Evolutionary conservation across 2,888 invertebrate genomes (phyloP).

Genomic region (Ophion slaviceki): DNA sequence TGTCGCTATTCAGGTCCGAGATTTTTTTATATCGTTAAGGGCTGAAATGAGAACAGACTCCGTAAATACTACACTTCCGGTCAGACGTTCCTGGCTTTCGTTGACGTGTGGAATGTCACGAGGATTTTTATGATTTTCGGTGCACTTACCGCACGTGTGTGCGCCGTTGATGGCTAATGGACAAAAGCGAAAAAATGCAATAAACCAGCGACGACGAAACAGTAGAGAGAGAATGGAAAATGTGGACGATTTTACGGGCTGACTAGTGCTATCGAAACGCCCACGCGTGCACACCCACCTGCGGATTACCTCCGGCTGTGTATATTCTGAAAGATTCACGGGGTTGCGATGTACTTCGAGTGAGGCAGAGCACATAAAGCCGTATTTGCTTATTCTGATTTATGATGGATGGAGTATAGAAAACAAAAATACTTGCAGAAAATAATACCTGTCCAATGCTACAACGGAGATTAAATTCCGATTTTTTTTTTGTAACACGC

Average conservation of each 20-base stretch:
- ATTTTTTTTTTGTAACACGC: not conserved
- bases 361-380: not conserved
- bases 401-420: not conserved
- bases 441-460: not conserved
- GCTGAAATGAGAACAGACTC: too few relatives aligned
- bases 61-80: not conserved
- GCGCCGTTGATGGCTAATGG: not conserved
- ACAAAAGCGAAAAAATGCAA: not conserved
- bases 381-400: not conserved
- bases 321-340: not conserved
- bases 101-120: not conserved
- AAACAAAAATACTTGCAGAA: not conserved
- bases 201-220: slow-evolving; percentile 5
- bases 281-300: slow-evolving; percentile 21
- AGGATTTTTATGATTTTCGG: not conserved
- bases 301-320: slow-evolving; percentile 2
- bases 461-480: not conserved
- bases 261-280: slow-evolving; percentile 7
- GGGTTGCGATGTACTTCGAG: not conserved
- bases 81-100: not conserved
- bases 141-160: not conserved
- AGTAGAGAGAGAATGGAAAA: not conserved
- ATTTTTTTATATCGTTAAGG: too few relatives aligned
- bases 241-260: not conserved
- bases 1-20: too few relatives aligned